phyloP scores from a whole-genome alignment of 1,140 invertebrate genomes.

The Scaptomyza graminum region DNA sequence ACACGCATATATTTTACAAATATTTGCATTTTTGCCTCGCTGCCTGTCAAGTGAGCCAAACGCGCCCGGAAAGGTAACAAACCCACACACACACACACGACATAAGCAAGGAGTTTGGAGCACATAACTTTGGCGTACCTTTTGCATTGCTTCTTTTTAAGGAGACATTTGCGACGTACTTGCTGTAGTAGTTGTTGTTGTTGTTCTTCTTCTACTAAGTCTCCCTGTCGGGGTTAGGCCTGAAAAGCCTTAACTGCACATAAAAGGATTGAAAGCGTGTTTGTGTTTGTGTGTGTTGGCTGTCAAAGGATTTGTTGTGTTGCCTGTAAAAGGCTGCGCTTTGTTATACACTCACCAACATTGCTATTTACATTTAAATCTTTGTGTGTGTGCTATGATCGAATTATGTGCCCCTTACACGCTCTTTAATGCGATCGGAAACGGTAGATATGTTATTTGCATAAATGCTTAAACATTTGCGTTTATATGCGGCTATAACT shows the following conservation, averaged over 20 bases:
- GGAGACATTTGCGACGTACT: conserved; percentile 49
- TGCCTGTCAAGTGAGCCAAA: conserved; percentile 62
- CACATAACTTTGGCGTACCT: conserved; percentile 78
- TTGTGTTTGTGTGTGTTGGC: conserved; percentile 2
- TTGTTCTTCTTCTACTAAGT: conserved; percentile 3
- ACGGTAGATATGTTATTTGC: conserved; percentile 47
- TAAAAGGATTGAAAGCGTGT: conserved; percentile 48
- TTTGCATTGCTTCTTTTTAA: conserved; percentile 62
- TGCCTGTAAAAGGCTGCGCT: conserved; percentile 19
- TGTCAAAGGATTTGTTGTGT: conserved; percentile 39
- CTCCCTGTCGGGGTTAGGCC: conserved; percentile 54
- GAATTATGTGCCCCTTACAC: conserved; percentile 61
- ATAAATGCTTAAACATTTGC: conserved; percentile 32
- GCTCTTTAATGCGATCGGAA: conserved; percentile 60
- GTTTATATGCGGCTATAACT: conserved; percentile 7
- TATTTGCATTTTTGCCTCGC: conserved; percentile 77
- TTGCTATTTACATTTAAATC: neutral
- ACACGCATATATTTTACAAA: conserved; percentile 82
- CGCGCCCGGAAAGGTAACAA: conserved; percentile 14
- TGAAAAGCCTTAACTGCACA: conserved; percentile 54
- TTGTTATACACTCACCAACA: conserved; percentile 13
- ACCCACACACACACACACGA: conserved; percentile 21
- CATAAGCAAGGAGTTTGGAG: conserved; percentile 5
- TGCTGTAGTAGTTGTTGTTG: neutral
- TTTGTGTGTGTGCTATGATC: conserved; percentile 50